A percentile compares a stretch with the other conserved stretches of the same genome.
These are phyloP conservation scores for Spodoptera picta DNA, from an alignment of 2,888 invertebrate genomes.

Conservation along the genomic window DNA sequence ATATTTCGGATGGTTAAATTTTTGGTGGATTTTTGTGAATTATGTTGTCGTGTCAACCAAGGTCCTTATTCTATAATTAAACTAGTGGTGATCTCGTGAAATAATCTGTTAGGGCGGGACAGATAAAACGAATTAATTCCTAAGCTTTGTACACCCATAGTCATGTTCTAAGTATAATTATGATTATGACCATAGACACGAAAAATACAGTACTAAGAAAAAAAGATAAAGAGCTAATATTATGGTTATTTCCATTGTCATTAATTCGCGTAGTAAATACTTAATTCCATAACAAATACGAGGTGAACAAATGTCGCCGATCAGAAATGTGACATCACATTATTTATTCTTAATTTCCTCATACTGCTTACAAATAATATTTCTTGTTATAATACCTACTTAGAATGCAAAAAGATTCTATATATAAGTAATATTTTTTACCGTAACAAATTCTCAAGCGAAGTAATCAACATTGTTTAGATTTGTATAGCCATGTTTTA, in stretches of 20 bases:
- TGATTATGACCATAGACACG: too few relatives aligned
- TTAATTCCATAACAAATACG: conserved; percentile 8
- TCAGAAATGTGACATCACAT: conserved; percentile 10
- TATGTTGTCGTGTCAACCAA: background rate
- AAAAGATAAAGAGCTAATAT: background rate
- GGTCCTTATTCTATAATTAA: background rate
- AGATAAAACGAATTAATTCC: too few relatives aligned
- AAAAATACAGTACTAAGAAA: conserved; percentile 2
- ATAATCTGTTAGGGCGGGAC: too few relatives aligned
- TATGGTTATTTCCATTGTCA: conserved; percentile 1
- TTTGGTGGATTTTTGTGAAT: background rate
- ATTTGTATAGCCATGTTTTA: background rate
- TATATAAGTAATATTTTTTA: conserved; percentile 3
- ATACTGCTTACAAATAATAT: conserved; percentile 4
- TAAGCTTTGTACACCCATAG: too few relatives aligned
- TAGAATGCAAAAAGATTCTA: conserved; percentile 12
- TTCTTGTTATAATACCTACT: background rate
- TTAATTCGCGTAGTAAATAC: conserved; percentile 18
- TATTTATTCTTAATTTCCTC: conserved; percentile 32
- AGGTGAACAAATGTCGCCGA: conserved; percentile 18
- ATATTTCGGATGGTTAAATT: background rate
- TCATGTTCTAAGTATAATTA: too few relatives aligned
- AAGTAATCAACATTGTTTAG: conserved; percentile 7
- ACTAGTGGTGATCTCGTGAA: too few relatives aligned
- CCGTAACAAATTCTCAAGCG: background rate